A percentile compares a stretch with the other conserved stretches of the same genome.
phyloP scores from a whole-genome alignment of 2,888 invertebrate species.

The Pardosa pseudoannulata region DNA sequence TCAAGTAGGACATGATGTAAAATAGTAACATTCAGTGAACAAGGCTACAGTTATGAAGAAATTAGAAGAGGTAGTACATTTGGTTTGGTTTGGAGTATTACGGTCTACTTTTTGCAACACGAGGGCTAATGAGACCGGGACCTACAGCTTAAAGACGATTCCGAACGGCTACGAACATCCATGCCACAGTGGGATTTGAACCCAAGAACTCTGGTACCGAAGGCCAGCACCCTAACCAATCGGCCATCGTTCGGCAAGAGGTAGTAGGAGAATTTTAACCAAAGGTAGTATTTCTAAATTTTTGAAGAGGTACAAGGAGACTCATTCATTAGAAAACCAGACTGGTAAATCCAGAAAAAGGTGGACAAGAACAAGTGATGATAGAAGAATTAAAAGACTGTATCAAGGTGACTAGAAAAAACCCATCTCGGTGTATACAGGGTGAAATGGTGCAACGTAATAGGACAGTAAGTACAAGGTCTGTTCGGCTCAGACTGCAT shows the following conservation, averaged over 20 bases:
- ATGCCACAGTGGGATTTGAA: background rate
- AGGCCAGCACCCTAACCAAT: too few species aligned
- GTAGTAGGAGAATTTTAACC: too few species aligned
- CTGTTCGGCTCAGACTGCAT: slow-evolving; percentile 20
- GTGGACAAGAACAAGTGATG: slow-evolving; percentile 17
- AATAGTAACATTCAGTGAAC: background rate
- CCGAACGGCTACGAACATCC: background rate
- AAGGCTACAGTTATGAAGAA: slow-evolving; percentile 21
- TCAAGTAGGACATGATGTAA: slow-evolving; percentile 1
- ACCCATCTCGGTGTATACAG: slow-evolving; percentile 8
- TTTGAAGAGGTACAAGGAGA: too few species aligned
- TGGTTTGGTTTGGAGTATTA: too few species aligned
- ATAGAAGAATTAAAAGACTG: slow-evolving; percentile 10
- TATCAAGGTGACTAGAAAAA: background rate
- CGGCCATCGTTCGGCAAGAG: too few species aligned
- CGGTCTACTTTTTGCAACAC: too few species aligned
- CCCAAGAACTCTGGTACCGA: too few species aligned
- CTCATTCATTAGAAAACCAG: slow-evolving; percentile 13
- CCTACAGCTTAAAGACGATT: too few species aligned
- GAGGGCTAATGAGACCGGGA: too few species aligned
- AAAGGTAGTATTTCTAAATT: too few species aligned
- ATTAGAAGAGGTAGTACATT: background rate
- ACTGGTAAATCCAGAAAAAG: slow-evolving; percentile 16
- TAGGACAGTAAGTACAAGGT: slow-evolving; percentile 11
- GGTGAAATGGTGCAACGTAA: slow-evolving; percentile 9